Percentiles rank a stretch among this genome's conserved stretches.
Conservation (phyloP, 1,140 invertebrate species). For the Drosophila nigromelanica region DNA sequence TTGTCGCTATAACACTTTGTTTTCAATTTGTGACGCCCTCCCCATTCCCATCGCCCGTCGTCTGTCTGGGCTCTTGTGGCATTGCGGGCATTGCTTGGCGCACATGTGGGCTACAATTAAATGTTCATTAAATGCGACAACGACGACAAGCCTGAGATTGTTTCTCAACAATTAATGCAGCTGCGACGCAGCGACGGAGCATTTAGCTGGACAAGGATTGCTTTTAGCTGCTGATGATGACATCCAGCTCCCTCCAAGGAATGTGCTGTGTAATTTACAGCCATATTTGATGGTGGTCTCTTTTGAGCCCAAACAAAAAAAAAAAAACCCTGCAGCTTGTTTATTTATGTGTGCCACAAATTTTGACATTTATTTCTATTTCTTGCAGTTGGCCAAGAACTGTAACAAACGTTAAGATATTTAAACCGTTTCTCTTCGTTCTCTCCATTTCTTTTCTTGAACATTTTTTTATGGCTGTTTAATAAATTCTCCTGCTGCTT, state of each 20-base stretch:
- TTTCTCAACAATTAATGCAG: constrained; percentile 65
- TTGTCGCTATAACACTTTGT: constrained; percentile 61
- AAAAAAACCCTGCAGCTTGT: no score
- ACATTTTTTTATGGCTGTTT: constrained; percentile 51
- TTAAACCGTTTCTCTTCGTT: not conserved
- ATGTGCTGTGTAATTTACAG: constrained; percentile 74
- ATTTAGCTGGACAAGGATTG: constrained; percentile 43
- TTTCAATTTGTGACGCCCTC: constrained; percentile 54
- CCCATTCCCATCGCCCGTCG: not conserved
- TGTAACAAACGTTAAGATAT: constrained; percentile 28
- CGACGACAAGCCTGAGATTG: constrained; percentile 53
- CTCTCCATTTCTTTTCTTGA: constrained; percentile 23
- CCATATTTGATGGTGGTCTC: constrained; percentile 47
- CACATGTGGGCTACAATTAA: constrained; percentile 73
- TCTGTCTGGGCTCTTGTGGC: not conserved
- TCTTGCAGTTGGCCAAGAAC: constrained; percentile 14
- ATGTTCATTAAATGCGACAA: constrained; percentile 74
- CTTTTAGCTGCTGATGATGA: constrained; percentile 58
- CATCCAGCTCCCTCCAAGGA: constrained; percentile 51
- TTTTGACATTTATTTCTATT: constrained; percentile 72
- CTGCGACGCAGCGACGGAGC: not conserved
- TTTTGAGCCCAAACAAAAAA: no score
- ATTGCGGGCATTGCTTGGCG: constrained; percentile 45
- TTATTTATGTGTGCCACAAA: constrained; percentile 69
- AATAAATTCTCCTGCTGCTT: constrained; percentile 52